These are phyloP conservation scores for Teleogryllus oceanicus DNA, from an alignment of 2,888 invertebrate genomes.

Conservation along the genomic window DNA sequence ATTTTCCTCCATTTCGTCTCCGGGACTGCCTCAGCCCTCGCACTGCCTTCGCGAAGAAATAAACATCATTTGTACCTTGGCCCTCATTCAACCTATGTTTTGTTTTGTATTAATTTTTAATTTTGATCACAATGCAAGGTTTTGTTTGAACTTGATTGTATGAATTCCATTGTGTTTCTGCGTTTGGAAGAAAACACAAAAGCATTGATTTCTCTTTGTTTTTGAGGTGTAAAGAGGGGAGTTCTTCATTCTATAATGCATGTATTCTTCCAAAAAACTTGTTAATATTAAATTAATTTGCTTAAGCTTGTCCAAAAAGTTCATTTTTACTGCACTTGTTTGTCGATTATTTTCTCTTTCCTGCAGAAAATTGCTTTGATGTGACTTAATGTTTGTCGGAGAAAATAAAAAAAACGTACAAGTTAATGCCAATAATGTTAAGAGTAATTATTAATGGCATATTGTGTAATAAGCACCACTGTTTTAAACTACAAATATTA, in stretches of 20 bases:
- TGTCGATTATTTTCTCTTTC: too few relatives aligned
- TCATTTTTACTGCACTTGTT: not conserved
- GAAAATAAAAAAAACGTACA: too few relatives aligned
- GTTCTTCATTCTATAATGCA: not conserved
- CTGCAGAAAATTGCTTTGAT: too few relatives aligned
- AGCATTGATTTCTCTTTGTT: conserved; percentile 6
- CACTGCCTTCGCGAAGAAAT: not conserved
- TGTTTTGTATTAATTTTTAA: conserved; percentile 11
- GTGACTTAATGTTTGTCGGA: too few relatives aligned
- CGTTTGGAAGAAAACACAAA: not conserved
- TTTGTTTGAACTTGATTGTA: conserved; percentile 10
- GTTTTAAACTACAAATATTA: too few relatives aligned
- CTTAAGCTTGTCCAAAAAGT: not conserved
- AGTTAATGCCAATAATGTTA: too few relatives aligned
- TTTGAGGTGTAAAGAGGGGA: not conserved
- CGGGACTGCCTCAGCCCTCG: not conserved
- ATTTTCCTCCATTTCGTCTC: not conserved
- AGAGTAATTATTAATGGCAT: too few relatives aligned
- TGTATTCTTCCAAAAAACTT: not conserved
- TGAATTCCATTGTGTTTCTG: not conserved
- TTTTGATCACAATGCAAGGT: not conserved
- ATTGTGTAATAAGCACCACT: too few relatives aligned
- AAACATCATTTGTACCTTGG: not conserved
- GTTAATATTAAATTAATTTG: not conserved
- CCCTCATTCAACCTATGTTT: not conserved